Percentiles rank a stretch among this genome's conserved stretches.
Conservation (phyloP, 1,140 invertebrate genomes). For the Penaeus chinensis region DNA sequence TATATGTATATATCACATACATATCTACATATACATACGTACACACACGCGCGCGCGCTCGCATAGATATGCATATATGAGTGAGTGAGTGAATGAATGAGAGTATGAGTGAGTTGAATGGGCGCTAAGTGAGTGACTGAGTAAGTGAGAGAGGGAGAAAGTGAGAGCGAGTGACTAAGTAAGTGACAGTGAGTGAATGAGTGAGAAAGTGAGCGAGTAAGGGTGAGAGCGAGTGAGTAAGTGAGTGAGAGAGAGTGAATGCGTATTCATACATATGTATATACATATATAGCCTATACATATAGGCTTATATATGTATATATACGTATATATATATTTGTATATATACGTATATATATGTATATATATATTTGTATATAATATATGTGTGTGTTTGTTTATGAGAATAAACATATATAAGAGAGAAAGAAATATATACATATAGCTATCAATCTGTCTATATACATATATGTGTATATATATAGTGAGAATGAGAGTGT, state of each 20-base stretch:
- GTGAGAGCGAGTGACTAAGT: background rate
- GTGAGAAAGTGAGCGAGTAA: background rate
- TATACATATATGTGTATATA: background rate
- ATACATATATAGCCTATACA: background rate
- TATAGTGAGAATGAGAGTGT: too few species aligned
- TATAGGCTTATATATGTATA: background rate
- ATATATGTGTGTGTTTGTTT: background rate
- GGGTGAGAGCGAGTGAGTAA: too few species aligned
- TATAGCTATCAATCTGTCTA: background rate
- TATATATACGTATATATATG: too few species aligned
- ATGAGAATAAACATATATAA: background rate
- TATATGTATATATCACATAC: too few species aligned
- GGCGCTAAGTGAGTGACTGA: background rate
- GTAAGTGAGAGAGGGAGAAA: conserved; percentile 7
- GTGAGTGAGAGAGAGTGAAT: too few species aligned
- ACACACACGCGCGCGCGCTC: too few species aligned
- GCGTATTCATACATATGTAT: background rate
- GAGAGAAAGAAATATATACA: background rate
- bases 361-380: background rate
- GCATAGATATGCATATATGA: too few species aligned
- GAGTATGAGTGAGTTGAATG: background rate
- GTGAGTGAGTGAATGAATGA: too few species aligned
- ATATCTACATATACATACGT: too few species aligned
- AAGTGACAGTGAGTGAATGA: background rate
- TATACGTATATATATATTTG: too few species aligned